Percentiles rank a stretch among this genome's conserved stretches.
Evolutionary conservation across 2,113 vertebrate genomes (phyloP).

Genomic region (Syrmaticus mikado): DNA sequence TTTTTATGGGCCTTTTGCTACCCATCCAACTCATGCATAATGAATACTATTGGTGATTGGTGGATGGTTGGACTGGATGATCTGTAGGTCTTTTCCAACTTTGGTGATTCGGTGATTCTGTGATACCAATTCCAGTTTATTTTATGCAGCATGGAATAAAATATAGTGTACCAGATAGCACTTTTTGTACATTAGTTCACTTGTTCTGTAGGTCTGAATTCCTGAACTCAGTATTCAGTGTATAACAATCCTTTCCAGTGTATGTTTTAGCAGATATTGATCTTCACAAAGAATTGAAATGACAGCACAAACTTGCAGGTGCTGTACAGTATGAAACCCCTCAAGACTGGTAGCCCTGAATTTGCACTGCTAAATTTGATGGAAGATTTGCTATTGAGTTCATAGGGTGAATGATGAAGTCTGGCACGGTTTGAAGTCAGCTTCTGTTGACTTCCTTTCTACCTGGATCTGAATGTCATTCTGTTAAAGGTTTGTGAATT

Average conservation of each 20-base stretch:
- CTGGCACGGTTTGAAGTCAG: neutral
- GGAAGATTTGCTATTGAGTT: neutral
- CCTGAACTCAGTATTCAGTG: neutral
- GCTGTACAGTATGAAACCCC: neutral
- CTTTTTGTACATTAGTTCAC: neutral
- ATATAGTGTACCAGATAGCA: neutral
- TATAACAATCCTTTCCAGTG: fast-evolving
- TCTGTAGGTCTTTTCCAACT: too few relatives aligned
- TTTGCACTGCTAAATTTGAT: neutral
- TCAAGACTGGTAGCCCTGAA: neutral
- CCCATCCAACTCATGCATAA: neutral
- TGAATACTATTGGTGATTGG: too few relatives aligned
- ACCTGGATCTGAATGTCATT: neutral
- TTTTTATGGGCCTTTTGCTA: neutral
- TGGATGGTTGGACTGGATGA: too few relatives aligned
- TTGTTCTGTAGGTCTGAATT: neutral
- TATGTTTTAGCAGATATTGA: neutral
- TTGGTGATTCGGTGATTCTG: too few relatives aligned
- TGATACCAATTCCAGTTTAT: neutral
- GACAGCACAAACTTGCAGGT: neutral
- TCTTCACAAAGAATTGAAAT: neutral
- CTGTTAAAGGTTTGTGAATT: neutral
- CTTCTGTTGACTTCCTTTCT: neutral
- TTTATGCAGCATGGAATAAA: neutral
- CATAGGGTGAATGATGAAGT: neutral